Evolutionary conservation across 2,113 vertebrate species (phyloP), one percentile per base, ranked within the genome.

Genomic region (Neofelis nebulosa): DNA sequence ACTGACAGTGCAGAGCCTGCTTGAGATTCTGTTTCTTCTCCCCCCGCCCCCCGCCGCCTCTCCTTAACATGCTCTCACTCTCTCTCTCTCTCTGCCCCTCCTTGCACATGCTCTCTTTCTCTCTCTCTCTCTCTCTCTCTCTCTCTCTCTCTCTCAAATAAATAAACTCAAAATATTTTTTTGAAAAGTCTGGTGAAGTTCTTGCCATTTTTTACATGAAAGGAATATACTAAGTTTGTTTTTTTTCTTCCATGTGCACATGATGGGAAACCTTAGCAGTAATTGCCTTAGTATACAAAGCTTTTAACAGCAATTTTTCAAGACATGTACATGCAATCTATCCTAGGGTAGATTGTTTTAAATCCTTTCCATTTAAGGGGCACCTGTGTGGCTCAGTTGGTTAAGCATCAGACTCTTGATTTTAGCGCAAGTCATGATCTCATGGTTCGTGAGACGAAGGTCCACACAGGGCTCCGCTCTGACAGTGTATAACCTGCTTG

Each of bases 281-380:
- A 94, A 97, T 91, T 27, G 27, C 11, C 95, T 94, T 9, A 89
- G 71, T 7, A 33, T 31, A 66, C 29, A 50, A 52, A 63, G 52
- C 18, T 81, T 96, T 68, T 50, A 95, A 84, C 52, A 73, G 82
- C 31, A 82, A 90, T n/a, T 96, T 76, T 84, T 73, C 41, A 92
- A 71, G 79, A 92, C 31, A 48, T 63, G 7, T 36, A 63, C 29
- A 78, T 69, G 36, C 8, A 81, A 27, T 68, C 45, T 87, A 71
- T 79, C 41, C 52, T 63, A 50, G 33, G 68, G 50, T 94, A 91
- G 21, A 41, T 80, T 97, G 90, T 74, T 96, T 98, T 97, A 94
- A 93, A 94, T 96, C 91, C 86, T 97, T 65, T 45, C 50, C 41
- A 78, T 84, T 52, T 96, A 91, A 98, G 57, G 21, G 57, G 18